Conservation (phyloP, 1,140 invertebrate species). For the Drosophila teissieri region DNA sequence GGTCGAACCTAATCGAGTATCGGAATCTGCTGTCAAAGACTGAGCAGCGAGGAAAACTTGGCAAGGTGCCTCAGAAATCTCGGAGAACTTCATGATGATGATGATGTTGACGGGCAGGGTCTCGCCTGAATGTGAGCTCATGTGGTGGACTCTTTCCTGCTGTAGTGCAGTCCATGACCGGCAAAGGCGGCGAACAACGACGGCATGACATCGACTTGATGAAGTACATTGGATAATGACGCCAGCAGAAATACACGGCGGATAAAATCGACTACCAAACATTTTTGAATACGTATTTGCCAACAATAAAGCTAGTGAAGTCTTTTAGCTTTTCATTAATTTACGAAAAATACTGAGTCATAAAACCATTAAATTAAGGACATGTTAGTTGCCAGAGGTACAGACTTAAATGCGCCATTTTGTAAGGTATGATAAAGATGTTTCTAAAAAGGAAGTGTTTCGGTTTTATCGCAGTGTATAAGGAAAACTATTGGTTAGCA, state of each 20-base stretch:
- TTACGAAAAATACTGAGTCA: no score
- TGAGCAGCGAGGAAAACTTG: slow-evolving; percentile 38
- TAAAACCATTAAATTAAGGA: no score
- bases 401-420: no score
- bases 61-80: slow-evolving; percentile 63
- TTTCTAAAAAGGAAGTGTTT: no score
- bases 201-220: slow-evolving; percentile 63
- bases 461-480: slow-evolving; percentile 2
- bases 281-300: no score
- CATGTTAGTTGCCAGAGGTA: no score
- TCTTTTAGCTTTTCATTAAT: no score
- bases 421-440: no score
- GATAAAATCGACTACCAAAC: not conserved
- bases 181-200: slow-evolving; percentile 38
- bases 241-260: slow-evolving; percentile 48
- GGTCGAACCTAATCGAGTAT: no score
- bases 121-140: slow-evolving; percentile 5
- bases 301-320: no score
- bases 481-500: slow-evolving; percentile 8
- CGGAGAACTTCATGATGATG: slow-evolving; percentile 36
- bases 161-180: slow-evolving; percentile 67
- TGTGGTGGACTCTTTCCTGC: slow-evolving; percentile 26
- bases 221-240: slow-evolving; percentile 80
- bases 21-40: slow-evolving; percentile 29
- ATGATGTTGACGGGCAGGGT: slow-evolving; percentile 9